Evolutionary conservation across 2,113 vertebrate species (phyloP), one percentile per base, ranked within the genome.

Genomic region (Syngnathus scovelli): DNA sequence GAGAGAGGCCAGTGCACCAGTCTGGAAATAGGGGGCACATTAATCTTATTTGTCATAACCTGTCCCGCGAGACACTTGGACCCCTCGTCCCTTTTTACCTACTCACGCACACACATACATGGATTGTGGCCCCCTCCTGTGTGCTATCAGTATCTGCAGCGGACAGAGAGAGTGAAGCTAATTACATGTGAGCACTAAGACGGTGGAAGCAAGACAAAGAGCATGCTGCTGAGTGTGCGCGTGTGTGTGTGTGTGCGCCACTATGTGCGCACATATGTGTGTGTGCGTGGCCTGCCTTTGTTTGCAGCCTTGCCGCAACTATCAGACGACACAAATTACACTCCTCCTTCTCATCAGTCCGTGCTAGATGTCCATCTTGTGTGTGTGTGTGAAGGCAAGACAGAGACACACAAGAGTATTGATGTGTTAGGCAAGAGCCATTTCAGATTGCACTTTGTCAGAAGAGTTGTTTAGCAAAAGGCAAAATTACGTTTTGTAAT

Each of bases 11-110:
- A 75, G 82, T 84, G 88, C 81, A 88, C 85, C 86, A 86, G 88
- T 88, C 88, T 89, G 86, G 88, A 89, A 89, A 88, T 85, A 82
- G 85, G 82, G 86, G 81, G 83, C 86, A 85, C 88, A 89, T 89
- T 88, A 89, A 89, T 89, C 88, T 89, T 89, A 89, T 89, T 89
- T 88, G 88, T 89, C 88, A 89, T 89, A 89, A 89, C 86, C 77
- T 85, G 78, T 85, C 88, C 85, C 84, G 58, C 61, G 86, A 79
- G 86, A 89, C 73, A 6, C 74, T 69, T 1, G 65, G 79, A 84
- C 72, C 80, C 78, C 66, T 74, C 49, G 77, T 72, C 68, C 74
- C 71, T 43, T 19, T 62, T 62, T 33, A 13, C 41, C 11, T 39
- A 23, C 38, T 23, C 69, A 70, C 55, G 54, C 64, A 38, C 73